These are phyloP conservation scores for Gryon sp. DNA, from an alignment of 1,140 invertebrate species.

Conservation along the genomic window DNA sequence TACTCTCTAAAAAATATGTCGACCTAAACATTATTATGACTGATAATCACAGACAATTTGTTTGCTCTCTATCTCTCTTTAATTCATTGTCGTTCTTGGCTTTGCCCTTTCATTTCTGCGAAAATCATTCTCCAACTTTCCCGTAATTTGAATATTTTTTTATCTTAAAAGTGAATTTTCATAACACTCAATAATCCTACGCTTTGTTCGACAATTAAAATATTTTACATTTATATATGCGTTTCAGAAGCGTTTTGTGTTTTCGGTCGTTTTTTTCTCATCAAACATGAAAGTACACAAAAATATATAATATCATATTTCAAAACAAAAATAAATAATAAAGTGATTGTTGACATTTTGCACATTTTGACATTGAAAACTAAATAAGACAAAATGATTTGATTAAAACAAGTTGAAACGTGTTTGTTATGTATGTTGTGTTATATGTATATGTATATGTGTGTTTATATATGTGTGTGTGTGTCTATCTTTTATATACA, in stretches of 20 bases:
- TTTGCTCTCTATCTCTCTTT: conserved; percentile 37
- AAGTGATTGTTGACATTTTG: not conserved
- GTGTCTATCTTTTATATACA: conserved; percentile 6
- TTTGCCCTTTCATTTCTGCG: conserved; percentile 43
- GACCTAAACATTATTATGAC: conserved; percentile 80
- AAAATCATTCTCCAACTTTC: conserved; percentile 29
- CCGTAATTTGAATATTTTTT: conserved; percentile 45
- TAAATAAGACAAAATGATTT: no score
- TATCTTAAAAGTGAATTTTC: conserved; percentile 68
- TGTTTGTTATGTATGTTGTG: not conserved
- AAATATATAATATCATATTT: no score
- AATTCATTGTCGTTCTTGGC: conserved; percentile 60
- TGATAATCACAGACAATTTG: conserved; percentile 80
- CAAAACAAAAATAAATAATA: conserved; percentile 4
- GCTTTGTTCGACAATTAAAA: conserved; percentile 69
- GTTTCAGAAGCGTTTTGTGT: conserved; percentile 71
- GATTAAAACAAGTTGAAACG: no score
- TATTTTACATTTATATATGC: conserved; percentile 68
- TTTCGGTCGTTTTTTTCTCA: conserved; percentile 56
- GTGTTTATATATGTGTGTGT: no score
- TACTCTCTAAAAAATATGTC: conserved; percentile 79
- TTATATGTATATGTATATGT: not conserved
- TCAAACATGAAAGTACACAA: not conserved
- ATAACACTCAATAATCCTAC: conserved; percentile 67
- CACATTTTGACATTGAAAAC: not conserved